A percentile compares a stretch with the other conserved stretches of the same genome.
These are phyloP conservation scores for Brachionus manjavacas DNA, from an alignment of 1,140 invertebrate genomes.

Conservation along the genomic window DNA sequence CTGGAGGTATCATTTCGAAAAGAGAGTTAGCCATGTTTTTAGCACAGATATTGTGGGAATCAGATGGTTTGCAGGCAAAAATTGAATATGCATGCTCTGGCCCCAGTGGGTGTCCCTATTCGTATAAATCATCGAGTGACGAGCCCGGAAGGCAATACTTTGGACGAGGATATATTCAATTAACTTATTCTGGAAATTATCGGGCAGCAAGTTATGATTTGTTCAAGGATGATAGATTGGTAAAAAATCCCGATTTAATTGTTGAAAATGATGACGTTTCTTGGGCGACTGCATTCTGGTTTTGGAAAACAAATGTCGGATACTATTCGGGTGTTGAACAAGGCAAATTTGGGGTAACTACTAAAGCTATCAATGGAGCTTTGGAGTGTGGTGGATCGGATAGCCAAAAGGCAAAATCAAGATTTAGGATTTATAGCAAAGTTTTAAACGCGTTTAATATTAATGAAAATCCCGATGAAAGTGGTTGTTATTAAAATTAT, in stretches of 20 bases:
- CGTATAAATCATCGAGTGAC: not conserved
- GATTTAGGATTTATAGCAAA: not conserved
- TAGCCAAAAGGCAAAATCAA: not conserved
- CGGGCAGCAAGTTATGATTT: not conserved
- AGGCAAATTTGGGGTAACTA: conserved; percentile 16
- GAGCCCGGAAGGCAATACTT: not conserved
- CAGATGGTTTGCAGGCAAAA: conserved; percentile 15
- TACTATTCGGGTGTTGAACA: not conserved
- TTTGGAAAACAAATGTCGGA: conserved; percentile 17
- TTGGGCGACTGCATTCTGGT: conserved; percentile 12
- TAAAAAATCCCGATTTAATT: conserved; percentile 32
- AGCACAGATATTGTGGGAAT: conserved; percentile 3
- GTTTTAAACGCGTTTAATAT: conserved; percentile 3
- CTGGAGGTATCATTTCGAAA: not conserved
- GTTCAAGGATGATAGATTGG: not conserved
- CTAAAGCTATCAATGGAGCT: not conserved
- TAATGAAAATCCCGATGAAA: not conserved
- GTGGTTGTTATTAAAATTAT: not conserved
- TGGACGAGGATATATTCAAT: conserved; percentile 30
- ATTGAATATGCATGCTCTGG: not conserved
- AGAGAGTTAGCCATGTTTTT: conserved; percentile 19
- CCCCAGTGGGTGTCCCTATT: not conserved
- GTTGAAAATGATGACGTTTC: not conserved
- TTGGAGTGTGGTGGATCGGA: conserved; percentile 6
- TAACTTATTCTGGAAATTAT: conserved; percentile 27